phyloP scores from a whole-genome alignment of 2,888 invertebrate species.

The Zootermopsis nevadensis region DNA sequence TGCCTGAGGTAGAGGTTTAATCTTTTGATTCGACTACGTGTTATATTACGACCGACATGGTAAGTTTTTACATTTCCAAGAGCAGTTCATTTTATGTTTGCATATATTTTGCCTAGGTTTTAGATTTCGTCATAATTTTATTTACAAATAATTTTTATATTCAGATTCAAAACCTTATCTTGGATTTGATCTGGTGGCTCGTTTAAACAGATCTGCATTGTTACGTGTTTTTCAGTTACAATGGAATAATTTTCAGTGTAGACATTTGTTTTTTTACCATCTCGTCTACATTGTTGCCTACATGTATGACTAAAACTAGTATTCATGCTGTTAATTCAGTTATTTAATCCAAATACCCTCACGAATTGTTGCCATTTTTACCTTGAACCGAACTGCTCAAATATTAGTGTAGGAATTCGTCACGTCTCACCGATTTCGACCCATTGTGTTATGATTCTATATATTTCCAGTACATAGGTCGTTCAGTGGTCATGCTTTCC shows the following conservation, averaged over 20 bases:
- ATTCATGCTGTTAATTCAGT: neutral
- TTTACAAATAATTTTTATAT: no score
- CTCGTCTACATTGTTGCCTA: no score
- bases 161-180: no score
- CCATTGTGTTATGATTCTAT: neutral
- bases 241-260: neutral
- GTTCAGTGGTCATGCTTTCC: neutral
- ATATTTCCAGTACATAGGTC: neutral
- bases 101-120: neutral
- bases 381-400: no score
- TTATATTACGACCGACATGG: constrained; percentile 30
- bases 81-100: neutral
- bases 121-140: no score
- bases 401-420: no score
- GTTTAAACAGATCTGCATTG: neutral
- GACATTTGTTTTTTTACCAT: neutral
- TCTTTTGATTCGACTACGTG: constrained; percentile 28
- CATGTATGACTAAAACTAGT: no score
- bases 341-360: neutral
- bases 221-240: neutral
- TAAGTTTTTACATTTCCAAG: constrained; percentile 15
- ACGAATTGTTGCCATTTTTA: no score
- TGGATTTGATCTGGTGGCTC: neutral
- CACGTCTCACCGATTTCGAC: neutral
- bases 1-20: neutral